Evolutionary conservation across 2,888 invertebrate genomes (phyloP), one percentile per base, ranked within the genome.

Genomic region (Acleris cristana): DNA sequence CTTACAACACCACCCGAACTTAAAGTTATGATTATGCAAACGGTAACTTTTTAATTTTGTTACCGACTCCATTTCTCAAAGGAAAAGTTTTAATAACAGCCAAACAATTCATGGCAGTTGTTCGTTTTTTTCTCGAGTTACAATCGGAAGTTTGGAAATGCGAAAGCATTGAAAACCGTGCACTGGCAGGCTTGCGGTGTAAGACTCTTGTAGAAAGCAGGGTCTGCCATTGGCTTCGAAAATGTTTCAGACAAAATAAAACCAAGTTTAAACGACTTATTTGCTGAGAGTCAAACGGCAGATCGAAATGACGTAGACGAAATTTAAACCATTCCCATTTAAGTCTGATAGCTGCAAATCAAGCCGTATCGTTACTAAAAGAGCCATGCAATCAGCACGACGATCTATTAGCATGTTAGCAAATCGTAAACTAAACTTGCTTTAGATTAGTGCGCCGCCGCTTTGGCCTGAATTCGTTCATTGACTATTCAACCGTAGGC

Each of bases 401-500:
- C 51, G 44, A 61, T 66, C 56, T 61, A 61, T 61, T 56, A 66
- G 51, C 56, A 57, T 51, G 52, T 62, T 52, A 56, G 66, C 61
- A 67, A 67, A 58, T 63, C 58, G 56, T 64, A 53, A 64, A 30
- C 64, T 58, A 60, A 75, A 76, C 72, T 73, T 69, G 69, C 74
- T 75, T 79, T 79, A 77, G 77, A 79, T 78, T 73, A 73, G 70
- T 64, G 69, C 63, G 71, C 74, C 71, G 72, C 73, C 69, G 61
- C 61, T 79, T 82, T 85, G 85, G 78, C 82, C 85, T 85, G 82
- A 83, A 87, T 88, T 82, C 83, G 81, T 86, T 74, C 76, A 77
- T 76, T 88, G 85, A 81, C 84, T 87, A 86, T 88, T 90, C 88
- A 88, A 82, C 81, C 82, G 80, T 81, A 75, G 81, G 78, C 83